phyloP scores from a whole-genome alignment of 2,113 vertebrate genomes.

The Carlito syrichta region DNA sequence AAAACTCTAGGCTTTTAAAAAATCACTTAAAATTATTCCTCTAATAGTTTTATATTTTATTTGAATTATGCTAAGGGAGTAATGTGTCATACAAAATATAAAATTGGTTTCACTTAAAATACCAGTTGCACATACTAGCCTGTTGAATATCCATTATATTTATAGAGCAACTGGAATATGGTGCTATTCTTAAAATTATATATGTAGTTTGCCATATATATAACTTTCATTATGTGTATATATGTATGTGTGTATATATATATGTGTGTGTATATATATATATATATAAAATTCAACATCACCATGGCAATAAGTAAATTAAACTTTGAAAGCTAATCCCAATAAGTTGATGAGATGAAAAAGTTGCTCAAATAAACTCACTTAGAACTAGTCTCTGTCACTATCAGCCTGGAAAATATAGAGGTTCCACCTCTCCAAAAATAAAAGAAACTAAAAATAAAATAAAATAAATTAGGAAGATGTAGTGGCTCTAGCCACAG shows the following conservation, averaged over 20 bases:
- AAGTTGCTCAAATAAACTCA: neutral
- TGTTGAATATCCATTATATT: neutral
- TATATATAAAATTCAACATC: neutral
- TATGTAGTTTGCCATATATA: neutral
- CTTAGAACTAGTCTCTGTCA: neutral
- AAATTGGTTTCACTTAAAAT: neutral
- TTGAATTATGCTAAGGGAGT: neutral
- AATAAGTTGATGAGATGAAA: neutral
- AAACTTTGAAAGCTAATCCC: neutral
- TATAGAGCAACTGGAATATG: neutral
- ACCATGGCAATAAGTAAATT: neutral
- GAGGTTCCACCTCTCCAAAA: too few relatives aligned
- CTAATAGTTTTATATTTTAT: neutral
- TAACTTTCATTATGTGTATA: neutral
- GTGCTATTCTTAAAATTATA: neutral
- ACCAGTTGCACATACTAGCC: neutral
- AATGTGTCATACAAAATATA: neutral
- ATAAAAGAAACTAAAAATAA: too few relatives aligned
- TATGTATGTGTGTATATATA: neutral
- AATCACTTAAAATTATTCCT: neutral
- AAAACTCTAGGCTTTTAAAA: neutral
- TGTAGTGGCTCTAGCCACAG: too few relatives aligned
- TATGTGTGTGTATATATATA: too few relatives aligned
- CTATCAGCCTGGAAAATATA: too few relatives aligned
- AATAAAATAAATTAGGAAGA: too few relatives aligned